Conservation (phyloP, 1,140 invertebrate genomes). For the Drosophila nigromelanica region DNA sequence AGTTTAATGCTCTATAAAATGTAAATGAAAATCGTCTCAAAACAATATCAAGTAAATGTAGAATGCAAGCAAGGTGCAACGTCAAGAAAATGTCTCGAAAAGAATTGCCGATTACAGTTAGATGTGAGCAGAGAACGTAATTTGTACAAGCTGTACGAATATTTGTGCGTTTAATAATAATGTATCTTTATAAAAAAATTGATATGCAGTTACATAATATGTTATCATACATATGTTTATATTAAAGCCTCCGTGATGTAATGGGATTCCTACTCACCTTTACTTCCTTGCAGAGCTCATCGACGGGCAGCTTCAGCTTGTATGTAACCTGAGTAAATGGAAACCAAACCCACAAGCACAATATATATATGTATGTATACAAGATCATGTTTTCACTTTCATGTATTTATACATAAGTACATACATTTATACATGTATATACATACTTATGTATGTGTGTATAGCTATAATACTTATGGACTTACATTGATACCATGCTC, state of each 20-base stretch:
- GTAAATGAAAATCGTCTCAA: no score
- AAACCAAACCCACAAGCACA: conserved; percentile 10
- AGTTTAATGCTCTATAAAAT: no score
- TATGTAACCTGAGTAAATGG: conserved; percentile 65
- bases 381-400: not conserved
- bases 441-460: not conserved
- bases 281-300: conserved; percentile 93
- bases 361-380: not conserved
- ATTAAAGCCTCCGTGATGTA: conserved; percentile 5
- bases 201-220: not conserved
- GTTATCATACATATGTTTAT: not conserved
- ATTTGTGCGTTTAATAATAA: no score
- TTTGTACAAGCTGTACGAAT: no score
- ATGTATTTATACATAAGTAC: conserved; percentile 4
- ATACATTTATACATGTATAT: not conserved
- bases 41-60: no score
- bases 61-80: no score
- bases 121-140: no score
- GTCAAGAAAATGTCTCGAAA: no score
- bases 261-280: conserved; percentile 86
- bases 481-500: conserved; percentile 91
- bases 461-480: conserved; percentile 8
- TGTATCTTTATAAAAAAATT: not conserved
- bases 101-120: no score
- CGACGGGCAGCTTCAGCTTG: conserved; percentile 92